phyloP scores from a whole-genome alignment of 1,140 invertebrate species.

The Magallana gigas region DNA sequence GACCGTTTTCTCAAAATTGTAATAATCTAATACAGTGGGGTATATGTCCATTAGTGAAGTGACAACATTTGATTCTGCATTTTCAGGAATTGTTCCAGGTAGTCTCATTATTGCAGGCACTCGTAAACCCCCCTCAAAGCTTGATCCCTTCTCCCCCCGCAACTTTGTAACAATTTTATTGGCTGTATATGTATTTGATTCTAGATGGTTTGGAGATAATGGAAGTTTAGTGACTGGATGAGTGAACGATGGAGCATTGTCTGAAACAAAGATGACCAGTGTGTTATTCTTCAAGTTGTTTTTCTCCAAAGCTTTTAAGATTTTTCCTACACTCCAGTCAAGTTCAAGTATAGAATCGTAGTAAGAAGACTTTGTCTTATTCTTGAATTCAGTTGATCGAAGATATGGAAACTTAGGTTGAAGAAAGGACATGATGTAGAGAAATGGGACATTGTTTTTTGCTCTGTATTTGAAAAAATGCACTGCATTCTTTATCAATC shows the following conservation, averaged over 20 bases:
- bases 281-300: constrained; percentile 45
- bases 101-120: constrained; percentile 75
- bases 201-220: constrained; percentile 13
- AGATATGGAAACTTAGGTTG: constrained; percentile 51
- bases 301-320: constrained; percentile 45
- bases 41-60: constrained; percentile 78
- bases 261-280: constrained; percentile 49
- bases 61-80: constrained; percentile 62
- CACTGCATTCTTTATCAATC: constrained; percentile 41
- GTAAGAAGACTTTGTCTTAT: constrained; percentile 43
- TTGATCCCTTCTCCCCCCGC: constrained; percentile 78
- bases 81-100: constrained; percentile 64
- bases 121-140: constrained; percentile 78
- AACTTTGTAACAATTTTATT: constrained; percentile 2
- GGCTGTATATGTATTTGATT: not conserved
- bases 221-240: constrained; percentile 39
- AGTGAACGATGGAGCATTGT: constrained; percentile 47
- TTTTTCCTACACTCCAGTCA: constrained; percentile 56
- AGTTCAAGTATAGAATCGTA: constrained; percentile 49
- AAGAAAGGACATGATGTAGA: constrained; percentile 47
- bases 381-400: constrained; percentile 37
- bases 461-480: constrained; percentile 48
- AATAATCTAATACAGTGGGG: constrained; percentile 73
- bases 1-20: constrained; percentile 36
- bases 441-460: constrained; percentile 39